These are phyloP conservation scores for Venustaconcha ellipsiformis DNA, from an alignment of 1,140 invertebrate genomes.

Conservation along the genomic window DNA sequence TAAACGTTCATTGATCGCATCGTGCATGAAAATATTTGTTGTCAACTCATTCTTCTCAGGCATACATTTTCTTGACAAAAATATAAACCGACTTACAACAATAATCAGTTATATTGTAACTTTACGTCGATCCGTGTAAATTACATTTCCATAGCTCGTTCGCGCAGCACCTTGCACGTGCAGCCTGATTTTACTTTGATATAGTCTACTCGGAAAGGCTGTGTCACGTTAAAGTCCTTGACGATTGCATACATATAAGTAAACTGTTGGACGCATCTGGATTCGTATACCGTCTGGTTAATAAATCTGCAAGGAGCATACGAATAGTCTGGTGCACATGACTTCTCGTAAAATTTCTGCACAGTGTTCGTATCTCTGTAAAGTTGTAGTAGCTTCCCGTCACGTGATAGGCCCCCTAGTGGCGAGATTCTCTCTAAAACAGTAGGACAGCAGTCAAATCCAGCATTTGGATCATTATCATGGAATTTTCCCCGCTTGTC, in stretches of 20 bases:
- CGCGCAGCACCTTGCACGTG: conserved; percentile 77
- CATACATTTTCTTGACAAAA: too few relatives aligned
- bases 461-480: too few relatives aligned
- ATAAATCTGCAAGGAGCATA: conserved; percentile 83
- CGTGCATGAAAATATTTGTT: too few relatives aligned
- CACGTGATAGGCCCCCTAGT: conserved; percentile 79
- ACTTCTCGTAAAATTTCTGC: conserved; percentile 82
- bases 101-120: too few relatives aligned
- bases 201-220: conserved; percentile 82
- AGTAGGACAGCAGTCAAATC: conserved; percentile 80
- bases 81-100: too few relatives aligned
- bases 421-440: conserved; percentile 83
- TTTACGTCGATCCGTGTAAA: too few relatives aligned
- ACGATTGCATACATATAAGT: conserved; percentile 88
- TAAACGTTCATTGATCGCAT: too few relatives aligned
- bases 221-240: conserved; percentile 68
- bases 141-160: background rate
- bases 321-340: conserved; percentile 79
- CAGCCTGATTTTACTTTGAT: conserved; percentile 85
- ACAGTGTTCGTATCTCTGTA: conserved; percentile 76
- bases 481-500: too few relatives aligned
- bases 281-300: conserved; percentile 77
- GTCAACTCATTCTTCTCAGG: too few relatives aligned
- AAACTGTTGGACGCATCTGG: conserved; percentile 84
- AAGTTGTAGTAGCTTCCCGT: conserved; percentile 81